Evolutionary conservation across 92 coral and sea anemone species (phyloP).

Genomic region (Phenganax stokvisi): DNA sequence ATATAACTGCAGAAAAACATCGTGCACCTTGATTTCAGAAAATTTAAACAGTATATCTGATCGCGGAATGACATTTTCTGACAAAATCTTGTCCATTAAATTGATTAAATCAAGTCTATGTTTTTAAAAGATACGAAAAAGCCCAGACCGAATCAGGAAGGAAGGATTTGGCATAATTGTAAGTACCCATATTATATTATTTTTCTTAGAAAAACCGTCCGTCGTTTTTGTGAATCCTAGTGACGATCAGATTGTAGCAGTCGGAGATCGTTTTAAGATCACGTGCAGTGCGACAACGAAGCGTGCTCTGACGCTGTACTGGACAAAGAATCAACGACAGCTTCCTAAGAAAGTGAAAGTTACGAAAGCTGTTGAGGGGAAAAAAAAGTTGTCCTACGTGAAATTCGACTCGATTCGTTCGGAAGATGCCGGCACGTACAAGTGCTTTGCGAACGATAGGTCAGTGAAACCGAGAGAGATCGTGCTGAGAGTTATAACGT

Average conservation of each 20-base stretch:
- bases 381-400: background rate
- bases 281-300: background rate
- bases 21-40: too few species aligned
- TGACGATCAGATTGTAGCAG: constrained; percentile 21
- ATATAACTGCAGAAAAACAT: too few species aligned
- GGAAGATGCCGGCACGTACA: constrained; percentile 2
- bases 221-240: background rate
- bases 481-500: constrained; percentile 44
- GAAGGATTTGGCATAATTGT: background rate
- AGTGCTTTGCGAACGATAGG: background rate
- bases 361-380: background rate
- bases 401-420: background rate
- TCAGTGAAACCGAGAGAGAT: background rate
- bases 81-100: too few species aligned
- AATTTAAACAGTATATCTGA: too few species aligned
- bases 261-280: constrained; percentile 21
- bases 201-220: background rate
- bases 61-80: too few species aligned
- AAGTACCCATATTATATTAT: background rate
- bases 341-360: background rate
- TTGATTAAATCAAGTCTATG: too few species aligned
- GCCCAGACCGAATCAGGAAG: background rate
- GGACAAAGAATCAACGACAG: constrained; percentile 16
- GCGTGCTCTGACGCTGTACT: background rate
- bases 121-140: too few species aligned